A percentile compares a stretch with the other conserved stretches of the same genome.
phyloP scores from a whole-genome alignment of 2,113 vertebrate genomes.

The Sorex fumeus region DNA sequence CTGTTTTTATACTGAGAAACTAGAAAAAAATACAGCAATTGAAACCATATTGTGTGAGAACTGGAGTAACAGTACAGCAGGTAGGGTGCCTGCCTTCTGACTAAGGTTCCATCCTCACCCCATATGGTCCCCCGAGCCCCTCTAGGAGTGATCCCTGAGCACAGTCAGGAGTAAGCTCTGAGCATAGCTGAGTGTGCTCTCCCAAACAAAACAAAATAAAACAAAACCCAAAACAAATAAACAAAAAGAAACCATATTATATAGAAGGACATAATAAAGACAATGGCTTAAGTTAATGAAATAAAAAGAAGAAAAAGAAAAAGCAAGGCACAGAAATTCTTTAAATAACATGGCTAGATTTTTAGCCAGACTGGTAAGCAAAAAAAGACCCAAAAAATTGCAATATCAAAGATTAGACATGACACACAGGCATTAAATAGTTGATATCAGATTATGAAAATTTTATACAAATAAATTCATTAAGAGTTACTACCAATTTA shows the following conservation, averaged over 20 bases:
- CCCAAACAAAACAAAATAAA: too few species aligned
- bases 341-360: background rate
- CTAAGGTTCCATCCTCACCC: too few species aligned
- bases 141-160: too few species aligned
- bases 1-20: background rate
- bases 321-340: conserved; percentile 32
- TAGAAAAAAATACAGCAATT: conserved; percentile 6
- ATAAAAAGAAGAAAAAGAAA: background rate
- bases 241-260: background rate
- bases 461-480: conserved; percentile 10
- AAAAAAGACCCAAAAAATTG: background rate
- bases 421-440: background rate
- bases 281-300: background rate
- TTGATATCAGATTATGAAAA: conserved; percentile 11
- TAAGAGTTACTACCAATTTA: background rate
- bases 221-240: too few species aligned
- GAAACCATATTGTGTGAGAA: background rate
- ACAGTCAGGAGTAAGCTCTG: too few species aligned
- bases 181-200: too few species aligned
- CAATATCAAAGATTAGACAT: conserved; percentile 6
- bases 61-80: too few species aligned
- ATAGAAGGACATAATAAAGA: background rate
- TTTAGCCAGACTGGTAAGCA: background rate
- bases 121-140: too few species aligned
- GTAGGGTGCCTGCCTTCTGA: too few species aligned